Base-by-base conservation (phyloP, 2,797 vertebrate genomes). In the Linurgus olivaceus region DNA sequence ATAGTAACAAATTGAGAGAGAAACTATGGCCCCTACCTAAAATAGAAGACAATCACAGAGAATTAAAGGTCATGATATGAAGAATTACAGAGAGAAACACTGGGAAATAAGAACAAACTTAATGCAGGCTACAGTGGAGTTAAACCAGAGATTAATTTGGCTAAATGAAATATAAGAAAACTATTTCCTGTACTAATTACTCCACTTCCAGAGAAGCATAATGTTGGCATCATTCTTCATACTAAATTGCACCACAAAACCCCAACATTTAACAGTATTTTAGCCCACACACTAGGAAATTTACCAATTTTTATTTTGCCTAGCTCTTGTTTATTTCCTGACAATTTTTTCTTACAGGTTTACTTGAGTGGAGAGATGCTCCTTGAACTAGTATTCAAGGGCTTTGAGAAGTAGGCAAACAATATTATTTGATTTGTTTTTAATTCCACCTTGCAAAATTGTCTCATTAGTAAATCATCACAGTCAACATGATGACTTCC, bases 131-230 rank as follows among this genome's bases (percentile, higher is more conserved):
- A 59, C 58, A 45, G 55, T 11, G 25, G 89, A 97, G 94, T 90
- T 90, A 94, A 96, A 96, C 73, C 89, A 94, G 91, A 90, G 68
- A 86, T 55, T 47, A 95, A 93, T 88, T 86, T 86, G 72, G 40
- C 75, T 86, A 91, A 93, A 93, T 95, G 94, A 95, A 94, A 92
- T 85, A 95, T 88, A 91, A 95, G 96, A 95, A 96, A 95, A 62
- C 70, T 81, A 94, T 94, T 96, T 97, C 95, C 95, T 94, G 54
- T 66, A 91, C 87, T 95, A 96, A 96, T 96, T 95, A 92, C 62
- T 81, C 68, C 2, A 14, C 75, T 88, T 75, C 73, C 87, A 88
- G 62, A 90, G 89, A 88, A 96, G 85, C 35, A 61, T 77, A 83
- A 87, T 72, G 40, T 72, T 93, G 92, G 84, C 91, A 94, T 88